Conservation (phyloP, 2,797 vertebrate species). For the Apogon talboti region DNA sequence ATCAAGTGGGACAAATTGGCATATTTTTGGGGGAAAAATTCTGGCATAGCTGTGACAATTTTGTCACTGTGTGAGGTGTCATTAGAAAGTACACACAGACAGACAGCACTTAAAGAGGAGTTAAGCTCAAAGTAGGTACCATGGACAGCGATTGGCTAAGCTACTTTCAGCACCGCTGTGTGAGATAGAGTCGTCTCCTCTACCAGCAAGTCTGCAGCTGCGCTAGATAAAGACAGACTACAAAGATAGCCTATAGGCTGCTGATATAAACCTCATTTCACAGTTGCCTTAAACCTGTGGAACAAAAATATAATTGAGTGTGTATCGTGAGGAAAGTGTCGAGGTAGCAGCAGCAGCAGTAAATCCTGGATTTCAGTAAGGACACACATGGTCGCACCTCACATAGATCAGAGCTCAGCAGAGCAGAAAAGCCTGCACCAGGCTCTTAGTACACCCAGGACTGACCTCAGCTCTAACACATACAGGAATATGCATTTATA, state of each 20-base stretch:
- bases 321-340: constrained; percentile 17
- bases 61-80: not conserved
- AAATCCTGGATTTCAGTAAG: constrained; percentile 60
- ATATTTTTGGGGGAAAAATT: not conserved
- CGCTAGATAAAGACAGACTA: constrained; percentile 50
- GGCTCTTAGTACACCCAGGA: constrained; percentile 38
- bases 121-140: constrained; percentile 37
- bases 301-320: constrained; percentile 61
- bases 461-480: constrained; percentile 19
- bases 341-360: constrained; percentile 35
- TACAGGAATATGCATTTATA: constrained; percentile 10
- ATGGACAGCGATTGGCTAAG: constrained; percentile 55
- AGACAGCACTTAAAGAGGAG: constrained; percentile 23
- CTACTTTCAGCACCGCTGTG: constrained; percentile 53
- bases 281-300: constrained; percentile 58
- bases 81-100: constrained; percentile 14
- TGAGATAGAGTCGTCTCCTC: constrained; percentile 61
- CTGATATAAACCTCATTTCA: constrained; percentile 66
- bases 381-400: constrained; percentile 51
- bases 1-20: not conserved
- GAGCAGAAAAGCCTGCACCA: constrained; percentile 60
- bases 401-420: constrained; percentile 45
- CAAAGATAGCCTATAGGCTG: constrained; percentile 33
- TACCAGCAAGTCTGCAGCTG: constrained; percentile 37
- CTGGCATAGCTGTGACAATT: not conserved